A percentile compares a stretch with the other conserved stretches of the same genome.
Conservation (phyloP, 2,113 vertebrate genomes). For the Silurus glanis region DNA sequence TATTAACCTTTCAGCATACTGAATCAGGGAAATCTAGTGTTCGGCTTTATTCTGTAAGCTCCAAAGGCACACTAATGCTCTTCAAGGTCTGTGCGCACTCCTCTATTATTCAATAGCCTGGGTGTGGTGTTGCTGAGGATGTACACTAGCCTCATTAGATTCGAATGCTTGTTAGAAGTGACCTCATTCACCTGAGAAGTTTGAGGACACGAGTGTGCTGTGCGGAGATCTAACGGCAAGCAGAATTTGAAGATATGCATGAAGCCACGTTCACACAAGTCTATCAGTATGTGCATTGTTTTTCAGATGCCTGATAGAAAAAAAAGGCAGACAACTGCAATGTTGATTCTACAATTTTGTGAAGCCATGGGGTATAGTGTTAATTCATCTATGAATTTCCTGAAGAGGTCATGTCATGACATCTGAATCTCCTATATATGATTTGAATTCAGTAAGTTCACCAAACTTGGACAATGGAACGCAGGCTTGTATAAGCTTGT, state of each 20-base stretch:
- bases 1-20: slow-evolving; percentile 14
- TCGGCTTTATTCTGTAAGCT: slow-evolving; percentile 42
- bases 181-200: slow-evolving; percentile 44
- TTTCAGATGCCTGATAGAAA: no score
- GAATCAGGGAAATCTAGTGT: slow-evolving; percentile 3
- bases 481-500: no score
- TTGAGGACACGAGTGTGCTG: slow-evolving; percentile 8
- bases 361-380: no score
- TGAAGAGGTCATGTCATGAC: no score
- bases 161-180: slow-evolving; percentile 42
- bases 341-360: no score
- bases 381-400: no score
- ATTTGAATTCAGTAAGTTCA: no score
- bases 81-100: slow-evolving; percentile 47
- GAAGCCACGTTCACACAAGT: no score
- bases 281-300: no score
- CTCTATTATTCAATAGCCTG: slow-evolving; percentile 44
- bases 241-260: background rate
- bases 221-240: background rate
- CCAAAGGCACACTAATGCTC: slow-evolving; percentile 38
- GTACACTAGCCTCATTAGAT: slow-evolving; percentile 41
- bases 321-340: no score
- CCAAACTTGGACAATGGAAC: no score
- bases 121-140: slow-evolving; percentile 35
- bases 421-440: no score